These are phyloP conservation scores for Eretmochelys imbricata DNA, from an alignment of 2,113 vertebrate genomes.

Conservation along the genomic window DNA sequence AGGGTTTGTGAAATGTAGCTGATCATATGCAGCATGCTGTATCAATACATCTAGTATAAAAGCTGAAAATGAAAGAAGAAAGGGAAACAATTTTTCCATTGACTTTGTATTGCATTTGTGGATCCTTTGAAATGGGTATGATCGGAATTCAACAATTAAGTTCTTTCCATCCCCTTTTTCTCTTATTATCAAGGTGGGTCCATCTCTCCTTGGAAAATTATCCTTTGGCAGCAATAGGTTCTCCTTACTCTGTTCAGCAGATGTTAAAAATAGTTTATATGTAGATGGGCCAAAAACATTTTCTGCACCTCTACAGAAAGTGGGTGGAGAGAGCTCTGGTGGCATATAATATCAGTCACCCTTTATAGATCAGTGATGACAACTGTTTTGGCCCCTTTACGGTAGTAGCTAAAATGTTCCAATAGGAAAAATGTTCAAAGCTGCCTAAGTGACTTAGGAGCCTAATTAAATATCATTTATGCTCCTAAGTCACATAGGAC, in stretches of 20 bases:
- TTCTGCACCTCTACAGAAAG: neutral
- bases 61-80: neutral
- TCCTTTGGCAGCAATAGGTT: neutral
- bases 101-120: neutral
- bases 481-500: neutral
- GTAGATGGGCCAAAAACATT: neutral
- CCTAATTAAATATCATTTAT: neutral
- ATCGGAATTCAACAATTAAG: neutral
- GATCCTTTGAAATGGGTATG: neutral
- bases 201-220: neutral
- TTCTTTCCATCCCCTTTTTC: neutral
- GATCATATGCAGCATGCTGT: neutral
- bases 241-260: neutral
- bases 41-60: neutral
- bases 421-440: neutral
- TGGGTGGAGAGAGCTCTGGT: neutral
- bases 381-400: neutral
- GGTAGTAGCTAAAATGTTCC: neutral
- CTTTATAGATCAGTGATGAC: neutral
- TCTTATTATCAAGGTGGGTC: neutral
- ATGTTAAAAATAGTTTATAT: neutral
- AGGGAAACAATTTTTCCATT: neutral
- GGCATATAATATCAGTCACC: neutral
- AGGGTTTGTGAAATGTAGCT: neutral
- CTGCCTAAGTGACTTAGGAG: neutral